phyloP scores from a whole-genome alignment of 1,140 invertebrate species.

The Aricia agestis region DNA sequence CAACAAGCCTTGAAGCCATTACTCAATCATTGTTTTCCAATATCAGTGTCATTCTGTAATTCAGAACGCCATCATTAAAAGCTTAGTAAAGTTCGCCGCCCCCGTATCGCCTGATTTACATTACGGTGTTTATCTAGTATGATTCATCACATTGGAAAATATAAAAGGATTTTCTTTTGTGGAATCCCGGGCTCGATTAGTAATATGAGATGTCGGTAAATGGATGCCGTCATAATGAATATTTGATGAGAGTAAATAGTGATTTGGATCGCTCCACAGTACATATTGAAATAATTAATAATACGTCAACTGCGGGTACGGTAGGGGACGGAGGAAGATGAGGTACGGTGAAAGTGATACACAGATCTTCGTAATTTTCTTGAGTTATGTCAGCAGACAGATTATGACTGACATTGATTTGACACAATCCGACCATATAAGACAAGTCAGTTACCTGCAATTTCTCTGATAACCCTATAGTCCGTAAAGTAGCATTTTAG shows the following conservation, averaged over 20 bases:
- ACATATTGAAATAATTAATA: constrained; percentile 10
- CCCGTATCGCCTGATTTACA: constrained; percentile 51
- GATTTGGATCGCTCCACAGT: background rate
- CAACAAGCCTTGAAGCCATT: too few relatives aligned
- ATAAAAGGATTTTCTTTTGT: constrained; percentile 48
- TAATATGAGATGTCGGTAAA: constrained; percentile 47
- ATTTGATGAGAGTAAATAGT: constrained; percentile 16
- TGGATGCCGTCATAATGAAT: constrained; percentile 12
- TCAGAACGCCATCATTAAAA: constrained; percentile 54
- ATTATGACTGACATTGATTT: too few relatives aligned
- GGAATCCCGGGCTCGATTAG: constrained; percentile 60
- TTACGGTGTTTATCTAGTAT: constrained; percentile 60
- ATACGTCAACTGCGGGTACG: background rate
- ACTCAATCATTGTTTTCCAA: too few relatives aligned
- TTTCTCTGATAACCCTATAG: too few relatives aligned
- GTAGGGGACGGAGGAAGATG: background rate
- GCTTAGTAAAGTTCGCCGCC: constrained; percentile 45
- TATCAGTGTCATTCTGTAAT: constrained; percentile 17
- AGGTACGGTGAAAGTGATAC: too few relatives aligned
- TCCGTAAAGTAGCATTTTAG: too few relatives aligned
- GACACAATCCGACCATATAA: too few relatives aligned
- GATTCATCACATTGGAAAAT: constrained; percentile 64
- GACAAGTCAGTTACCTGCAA: too few relatives aligned
- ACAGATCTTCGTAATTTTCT: too few relatives aligned
- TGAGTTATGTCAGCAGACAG: too few relatives aligned